Conservation (phyloP, 1,140 invertebrate species). For the Cepaea nemoralis region DNA sequence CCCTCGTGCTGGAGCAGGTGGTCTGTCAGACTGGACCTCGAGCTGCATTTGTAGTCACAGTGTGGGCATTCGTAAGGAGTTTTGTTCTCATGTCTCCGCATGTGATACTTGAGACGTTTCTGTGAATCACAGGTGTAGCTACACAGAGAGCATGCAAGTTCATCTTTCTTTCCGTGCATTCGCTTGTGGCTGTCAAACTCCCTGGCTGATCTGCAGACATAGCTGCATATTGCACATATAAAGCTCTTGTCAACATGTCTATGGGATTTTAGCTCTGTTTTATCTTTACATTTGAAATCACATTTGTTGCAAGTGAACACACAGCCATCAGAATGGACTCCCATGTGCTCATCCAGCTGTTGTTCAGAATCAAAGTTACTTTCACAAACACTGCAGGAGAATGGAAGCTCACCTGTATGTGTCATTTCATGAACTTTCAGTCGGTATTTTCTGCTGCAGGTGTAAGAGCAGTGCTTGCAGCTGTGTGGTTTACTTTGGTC, state of each 20-base stretch:
- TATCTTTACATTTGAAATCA: conserved; percentile 15
- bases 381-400: conserved; percentile 3
- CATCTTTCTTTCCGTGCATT: conserved; percentile 13
- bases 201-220: not conserved
- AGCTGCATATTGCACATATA: conserved; percentile 20
- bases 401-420: not conserved
- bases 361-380: not conserved
- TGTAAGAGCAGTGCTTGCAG: conserved; percentile 87
- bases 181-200: conserved; percentile 30
- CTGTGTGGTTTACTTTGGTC: conserved; percentile 97
- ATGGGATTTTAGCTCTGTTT: not conserved
- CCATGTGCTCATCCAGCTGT: not conserved
- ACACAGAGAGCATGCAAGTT: conserved; percentile 12
- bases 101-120: conserved; percentile 27
- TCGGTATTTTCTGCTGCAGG: conserved; percentile 51
- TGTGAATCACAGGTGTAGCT: conserved; percentile 20
- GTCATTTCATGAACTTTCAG: conserved; percentile 37
- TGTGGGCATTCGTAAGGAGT: conserved; percentile 15
- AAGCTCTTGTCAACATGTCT: not conserved
- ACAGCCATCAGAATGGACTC: not conserved
- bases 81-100: conserved; percentile 25
- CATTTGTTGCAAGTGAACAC: conserved; percentile 20
- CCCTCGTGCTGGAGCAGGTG: conserved; percentile 28
- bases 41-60: conserved; percentile 34
- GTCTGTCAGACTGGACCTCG: conserved; percentile 15